These are phyloP conservation scores for Solen grandis DNA, from an alignment of 1,140 invertebrate genomes.

Conservation along the genomic window DNA sequence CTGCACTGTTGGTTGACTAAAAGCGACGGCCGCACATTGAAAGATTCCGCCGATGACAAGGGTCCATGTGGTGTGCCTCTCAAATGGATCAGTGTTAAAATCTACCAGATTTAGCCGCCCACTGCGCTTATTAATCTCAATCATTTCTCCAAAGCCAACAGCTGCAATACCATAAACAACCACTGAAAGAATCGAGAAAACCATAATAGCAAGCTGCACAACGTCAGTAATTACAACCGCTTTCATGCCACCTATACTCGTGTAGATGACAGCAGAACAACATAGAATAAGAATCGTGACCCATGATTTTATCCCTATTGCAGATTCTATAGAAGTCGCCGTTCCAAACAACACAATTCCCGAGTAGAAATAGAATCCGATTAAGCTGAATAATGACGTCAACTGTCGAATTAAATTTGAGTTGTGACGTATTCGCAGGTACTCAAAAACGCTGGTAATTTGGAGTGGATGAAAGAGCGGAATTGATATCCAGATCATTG, in stretches of 20 bases:
- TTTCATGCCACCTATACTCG: not conserved
- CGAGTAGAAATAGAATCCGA: not conserved
- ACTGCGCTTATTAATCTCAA: not conserved
- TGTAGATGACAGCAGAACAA: not conserved
- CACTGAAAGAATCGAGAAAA: not conserved
- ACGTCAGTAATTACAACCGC: slow-evolving; percentile 1
- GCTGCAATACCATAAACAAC: not conserved
- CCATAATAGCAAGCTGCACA: not conserved
- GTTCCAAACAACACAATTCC: not conserved
- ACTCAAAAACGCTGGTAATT: slow-evolving; percentile 7
- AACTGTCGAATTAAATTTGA: not conserved
- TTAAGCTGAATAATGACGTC: not conserved
- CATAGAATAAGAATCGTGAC: not conserved
- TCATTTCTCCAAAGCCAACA: not conserved
- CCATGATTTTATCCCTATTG: not conserved
- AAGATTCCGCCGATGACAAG: not conserved
- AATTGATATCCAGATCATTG: not conserved
- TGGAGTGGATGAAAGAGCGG: not conserved
- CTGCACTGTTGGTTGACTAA: slow-evolving; percentile 37
- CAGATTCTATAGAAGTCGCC: not conserved
- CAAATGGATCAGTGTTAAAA: not conserved
- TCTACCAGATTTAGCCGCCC: not conserved
- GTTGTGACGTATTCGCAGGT: not conserved
- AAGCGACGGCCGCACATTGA: not conserved
- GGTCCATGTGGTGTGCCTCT: not conserved